Evolutionary conservation across 37 sponge, comb jelly and placozoan species (phyloP), one percentile per base, ranked within the genome.

Genomic region (Beroe ovata): DNA sequence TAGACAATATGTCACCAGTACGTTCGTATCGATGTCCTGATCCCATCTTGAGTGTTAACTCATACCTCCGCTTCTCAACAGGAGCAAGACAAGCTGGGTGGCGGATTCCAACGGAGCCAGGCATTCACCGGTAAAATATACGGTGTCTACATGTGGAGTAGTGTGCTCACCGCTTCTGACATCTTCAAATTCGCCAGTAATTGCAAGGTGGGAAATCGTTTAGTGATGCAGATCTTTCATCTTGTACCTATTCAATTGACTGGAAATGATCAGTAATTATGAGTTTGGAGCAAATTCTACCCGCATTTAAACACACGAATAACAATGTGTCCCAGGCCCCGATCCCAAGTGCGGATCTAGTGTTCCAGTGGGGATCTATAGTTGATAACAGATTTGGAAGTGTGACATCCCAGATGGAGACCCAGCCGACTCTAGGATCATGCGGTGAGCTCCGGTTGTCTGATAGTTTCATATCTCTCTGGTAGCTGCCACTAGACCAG

Each of bases 101-200:
- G 84, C 4, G 84, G 84, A 6, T 77, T 77, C 47, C n/a, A n/a
- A 30, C 20, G 29, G 0, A 38, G 41, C 19, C 84, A 77, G 38
- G 84, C 84, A 1, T 77, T n/a, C 84, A 77, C 84, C 21, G 84
- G 84, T n/a, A 77, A 77, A 23, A 1, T 77, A 6, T 77, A 40
- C 84, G 84, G 84, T 19, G 84, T 77, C 1, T 77, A 77, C 54
- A n/a, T 77, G 47, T 77, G 84, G 84, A 77, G 38, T 20, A 77
- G 25, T 25, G 84, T 77, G 4, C 54, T 77, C 1, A 42, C 22
- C 21, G 84, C 47, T 38, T 33, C 47, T 40, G 84, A 77, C 33
- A 77, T 77, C 22, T n/a, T 77, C 54, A 22, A 19, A 1, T 42
- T 42, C 54, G 84, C 84, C 41, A 77, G 28, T 36, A 54, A 77